These are phyloP conservation scores for Crioceris asparagi DNA, from an alignment of 2,888 invertebrate genomes.

Conservation along the genomic window DNA sequence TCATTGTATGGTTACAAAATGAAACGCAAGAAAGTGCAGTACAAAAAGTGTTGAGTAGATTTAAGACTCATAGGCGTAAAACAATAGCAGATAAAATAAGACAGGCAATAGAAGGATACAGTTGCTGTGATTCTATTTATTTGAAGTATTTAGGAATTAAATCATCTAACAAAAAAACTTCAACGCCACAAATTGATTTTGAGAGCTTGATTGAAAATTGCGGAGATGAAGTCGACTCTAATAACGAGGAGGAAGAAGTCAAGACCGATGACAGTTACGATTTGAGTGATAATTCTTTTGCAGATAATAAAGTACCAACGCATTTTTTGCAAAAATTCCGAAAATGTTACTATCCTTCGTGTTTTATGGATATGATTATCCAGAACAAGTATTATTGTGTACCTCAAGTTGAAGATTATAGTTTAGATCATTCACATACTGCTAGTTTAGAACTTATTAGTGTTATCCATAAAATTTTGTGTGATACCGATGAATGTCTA, in stretches of 20 bases:
- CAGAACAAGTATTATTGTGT: constrained; percentile 52
- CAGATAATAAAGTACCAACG: constrained; percentile 37
- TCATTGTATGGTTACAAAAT: constrained; percentile 66
- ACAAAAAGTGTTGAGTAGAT: constrained; percentile 50
- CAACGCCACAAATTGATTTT: no score
- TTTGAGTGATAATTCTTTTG: constrained; percentile 10
- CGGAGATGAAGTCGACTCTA: constrained; percentile 12
- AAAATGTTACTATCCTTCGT: constrained; percentile 49
- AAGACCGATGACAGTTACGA: not conserved
- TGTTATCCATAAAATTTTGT: constrained; percentile 43
- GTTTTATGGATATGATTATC: constrained; percentile 58
- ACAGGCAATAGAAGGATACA: constrained; percentile 54
- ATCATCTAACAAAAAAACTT: not conserved
- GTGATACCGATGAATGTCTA: constrained; percentile 19
- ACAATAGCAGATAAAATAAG: constrained; percentile 48
- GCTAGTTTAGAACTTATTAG: constrained; percentile 51
- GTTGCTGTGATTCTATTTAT: constrained; percentile 46
- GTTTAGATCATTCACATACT: constrained; percentile 46
- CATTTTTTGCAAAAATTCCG: constrained; percentile 43
- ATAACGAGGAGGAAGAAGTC: constrained; percentile 19
- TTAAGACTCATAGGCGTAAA: constrained; percentile 46
- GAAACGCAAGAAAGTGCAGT: constrained; percentile 61
- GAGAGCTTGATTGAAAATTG: no score
- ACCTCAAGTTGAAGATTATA: constrained; percentile 63
- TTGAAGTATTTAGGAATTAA: constrained; percentile 43